Base-by-base conservation (phyloP, 2,888 invertebrate genomes). In the Strigamia transsilvanica region DNA sequence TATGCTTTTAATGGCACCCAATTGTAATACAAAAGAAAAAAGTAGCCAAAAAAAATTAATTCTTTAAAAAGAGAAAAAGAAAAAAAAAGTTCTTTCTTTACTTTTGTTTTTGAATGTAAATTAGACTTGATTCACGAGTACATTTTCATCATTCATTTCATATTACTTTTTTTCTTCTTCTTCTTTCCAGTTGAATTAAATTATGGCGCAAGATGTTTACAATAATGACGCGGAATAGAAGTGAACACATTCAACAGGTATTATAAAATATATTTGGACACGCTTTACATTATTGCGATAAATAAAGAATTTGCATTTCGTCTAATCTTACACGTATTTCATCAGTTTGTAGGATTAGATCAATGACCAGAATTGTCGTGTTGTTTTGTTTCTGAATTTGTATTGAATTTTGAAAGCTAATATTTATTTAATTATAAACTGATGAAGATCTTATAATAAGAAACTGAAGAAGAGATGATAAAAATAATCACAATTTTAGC, bases 1-100 rank as follows among this genome's bases (percentile, higher is more conserved):
- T 73, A 73, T 73, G 73, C 32, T 73, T 66, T 73, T 73, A 73
- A 73, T 73, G 73, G 73, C 27, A 73, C 73, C 73, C 73, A 73
- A 73, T 73, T 73, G 73, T 32, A 73, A 73, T 13, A 32, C 23
- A 32, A 73, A 32, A 23, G 73, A 56, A 56, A 56, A 56, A 56
- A 18, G n/a, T 38, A 38, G 6, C 10, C 9, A 5, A 38, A 38
- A 38, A n/a, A 38, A 38, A 38, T 38, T 9, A 38, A 5, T 38
- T 38, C 10, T 38, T 38, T 6, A 10, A 0, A 38, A 38, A n/a
- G n/a, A n/a, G n/a, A n/a, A n/a, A n/a, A n/a, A n/a, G n/a, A n/a
- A n/a, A n/a, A n/a, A n/a, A 38, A 38, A 38, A 38, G 38, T 38
- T 38, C 9, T 6, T 38, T 38, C 10, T 38, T 38, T 38, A 56